phyloP scores from a whole-genome alignment of 2,113 vertebrate genomes.

The human region DNA sequence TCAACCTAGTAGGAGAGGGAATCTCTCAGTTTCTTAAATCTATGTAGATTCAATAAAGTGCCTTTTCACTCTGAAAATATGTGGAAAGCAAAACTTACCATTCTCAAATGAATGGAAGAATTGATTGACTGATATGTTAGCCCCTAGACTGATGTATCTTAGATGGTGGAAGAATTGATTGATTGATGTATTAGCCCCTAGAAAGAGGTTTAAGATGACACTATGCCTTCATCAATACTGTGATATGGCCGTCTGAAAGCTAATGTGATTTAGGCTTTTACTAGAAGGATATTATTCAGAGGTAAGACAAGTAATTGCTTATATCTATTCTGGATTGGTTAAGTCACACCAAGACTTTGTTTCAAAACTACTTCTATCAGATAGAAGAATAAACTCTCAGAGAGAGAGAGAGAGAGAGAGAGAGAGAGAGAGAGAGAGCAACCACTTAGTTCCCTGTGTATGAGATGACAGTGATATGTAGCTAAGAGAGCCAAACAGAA shows the following conservation, averaged over 20 bases:
- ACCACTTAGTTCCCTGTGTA: rapidly evolving
- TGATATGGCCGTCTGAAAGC: background rate
- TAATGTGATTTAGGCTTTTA: background rate
- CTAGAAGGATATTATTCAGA: background rate
- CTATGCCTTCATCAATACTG: background rate
- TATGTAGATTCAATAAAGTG: background rate
- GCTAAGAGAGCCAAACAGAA: background rate
- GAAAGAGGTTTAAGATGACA: background rate
- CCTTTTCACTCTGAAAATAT: background rate
- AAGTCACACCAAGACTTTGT: background rate
- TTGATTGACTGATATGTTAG: background rate
- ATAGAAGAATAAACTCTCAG: background rate
- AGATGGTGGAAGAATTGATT: background rate
- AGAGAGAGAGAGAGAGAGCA: no score
- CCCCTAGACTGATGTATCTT: no score
- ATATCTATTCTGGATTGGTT: background rate
- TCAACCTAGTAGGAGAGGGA: no score
- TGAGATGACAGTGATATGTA: background rate
- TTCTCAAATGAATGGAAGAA: background rate
- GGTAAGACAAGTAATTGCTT: background rate
- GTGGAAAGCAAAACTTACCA: background rate
- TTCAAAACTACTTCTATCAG: background rate
- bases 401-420: background rate
- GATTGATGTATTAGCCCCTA: background rate
- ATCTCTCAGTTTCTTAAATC: background rate